Percentiles rank a stretch among this genome's conserved stretches.
phyloP scores from a whole-genome alignment of 2,113 vertebrate genomes.

The Tapirus terrestris region DNA sequence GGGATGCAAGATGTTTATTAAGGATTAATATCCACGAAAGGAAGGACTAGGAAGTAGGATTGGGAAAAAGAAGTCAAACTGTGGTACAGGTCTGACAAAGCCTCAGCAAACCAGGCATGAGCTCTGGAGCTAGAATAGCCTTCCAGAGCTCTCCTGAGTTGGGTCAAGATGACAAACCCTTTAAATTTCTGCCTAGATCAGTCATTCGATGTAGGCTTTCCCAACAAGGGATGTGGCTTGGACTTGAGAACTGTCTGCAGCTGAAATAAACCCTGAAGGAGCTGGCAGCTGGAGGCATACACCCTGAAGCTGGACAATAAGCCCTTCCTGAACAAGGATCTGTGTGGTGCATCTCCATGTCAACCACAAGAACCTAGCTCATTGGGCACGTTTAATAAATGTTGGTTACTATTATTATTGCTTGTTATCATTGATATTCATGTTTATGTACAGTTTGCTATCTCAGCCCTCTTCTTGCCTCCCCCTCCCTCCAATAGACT shows the following conservation, averaged over 20 bases:
- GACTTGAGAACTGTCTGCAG: neutral
- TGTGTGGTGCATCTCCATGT: neutral
- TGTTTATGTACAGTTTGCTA: neutral
- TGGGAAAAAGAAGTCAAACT: constrained; percentile 2
- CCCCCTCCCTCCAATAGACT: neutral
- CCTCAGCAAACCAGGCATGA: neutral
- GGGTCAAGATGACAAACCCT: neutral
- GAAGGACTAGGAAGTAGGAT: neutral
- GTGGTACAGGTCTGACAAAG: neutral
- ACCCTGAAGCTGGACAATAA: no score
- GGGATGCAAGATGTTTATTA: neutral
- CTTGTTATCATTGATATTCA: neutral
- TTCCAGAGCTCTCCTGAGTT: neutral
- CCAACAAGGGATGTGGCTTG: neutral
- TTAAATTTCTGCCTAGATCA: neutral
- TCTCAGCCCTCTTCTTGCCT: neutral
- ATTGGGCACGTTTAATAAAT: neutral
- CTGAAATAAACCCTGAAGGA: neutral
- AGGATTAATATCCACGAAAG: neutral
- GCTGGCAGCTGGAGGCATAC: neutral
- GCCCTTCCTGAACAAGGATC: neutral
- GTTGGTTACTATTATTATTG: neutral
- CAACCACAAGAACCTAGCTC: neutral
- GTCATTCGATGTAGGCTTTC: neutral
- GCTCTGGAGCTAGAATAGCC: neutral